Conservation (phyloP, 1,140 invertebrate genomes). For the Campoletis sonorensis region DNA sequence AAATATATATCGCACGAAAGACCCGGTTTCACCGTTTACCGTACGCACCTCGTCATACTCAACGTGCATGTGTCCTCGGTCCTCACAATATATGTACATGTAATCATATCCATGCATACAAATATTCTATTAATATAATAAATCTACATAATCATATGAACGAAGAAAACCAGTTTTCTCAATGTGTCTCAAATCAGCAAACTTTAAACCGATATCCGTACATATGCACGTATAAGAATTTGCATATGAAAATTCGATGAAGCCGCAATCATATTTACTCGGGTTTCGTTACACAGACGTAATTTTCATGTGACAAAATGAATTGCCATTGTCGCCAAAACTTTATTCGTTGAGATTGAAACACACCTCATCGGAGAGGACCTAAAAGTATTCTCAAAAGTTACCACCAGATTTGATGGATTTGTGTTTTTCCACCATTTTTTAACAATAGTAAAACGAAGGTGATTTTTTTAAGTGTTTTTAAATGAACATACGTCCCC, state of each 20-base stretch:
- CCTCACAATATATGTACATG: neutral
- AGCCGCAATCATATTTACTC: too few species aligned
- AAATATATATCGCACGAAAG: neutral
- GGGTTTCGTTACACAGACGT: too few species aligned
- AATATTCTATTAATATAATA: neutral
- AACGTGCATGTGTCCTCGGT: neutral
- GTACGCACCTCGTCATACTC: neutral
- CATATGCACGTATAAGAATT: neutral
- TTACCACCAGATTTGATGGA: too few species aligned
- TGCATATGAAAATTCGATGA: neutral
- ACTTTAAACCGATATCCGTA: neutral
- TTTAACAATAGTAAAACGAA: too few species aligned
- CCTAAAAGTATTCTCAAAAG: too few species aligned
- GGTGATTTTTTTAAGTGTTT: too few species aligned
- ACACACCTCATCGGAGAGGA: too few species aligned
- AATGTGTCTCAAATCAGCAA: neutral
- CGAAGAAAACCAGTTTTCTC: slow-evolving; percentile 7
- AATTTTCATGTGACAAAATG: too few species aligned
- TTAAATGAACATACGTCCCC: too few species aligned
- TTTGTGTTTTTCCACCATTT: too few species aligned
- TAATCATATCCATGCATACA: neutral
- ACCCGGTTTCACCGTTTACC: neutral
- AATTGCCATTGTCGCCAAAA: too few species aligned
- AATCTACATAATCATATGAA: neutral
- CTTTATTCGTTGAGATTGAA: too few species aligned